phyloP scores from a whole-genome alignment of 2,797 vertebrate genomes.

The Poliocrania exsul region DNA sequence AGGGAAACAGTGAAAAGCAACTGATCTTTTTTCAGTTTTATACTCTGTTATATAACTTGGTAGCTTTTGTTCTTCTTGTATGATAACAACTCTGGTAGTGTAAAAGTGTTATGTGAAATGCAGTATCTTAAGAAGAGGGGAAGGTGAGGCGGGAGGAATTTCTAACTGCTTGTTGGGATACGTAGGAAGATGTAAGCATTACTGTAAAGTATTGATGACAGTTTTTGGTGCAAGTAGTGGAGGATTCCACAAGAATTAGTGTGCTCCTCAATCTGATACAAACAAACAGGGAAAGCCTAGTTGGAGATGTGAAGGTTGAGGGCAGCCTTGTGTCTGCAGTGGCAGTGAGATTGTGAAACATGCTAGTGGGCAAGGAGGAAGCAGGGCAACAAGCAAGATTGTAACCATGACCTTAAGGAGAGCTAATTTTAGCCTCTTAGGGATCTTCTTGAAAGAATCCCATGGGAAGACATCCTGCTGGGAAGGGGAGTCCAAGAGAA shows the following conservation, averaged over 20 bases:
- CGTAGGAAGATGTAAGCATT: background rate
- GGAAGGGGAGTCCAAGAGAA: background rate
- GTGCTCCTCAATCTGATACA: background rate
- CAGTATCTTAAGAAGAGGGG: background rate
- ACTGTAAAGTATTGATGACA: background rate
- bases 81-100: background rate
- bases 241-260: background rate
- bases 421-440: background rate
- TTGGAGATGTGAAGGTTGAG: background rate
- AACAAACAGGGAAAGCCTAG: background rate
- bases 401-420: background rate
- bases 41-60: background rate
- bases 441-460: background rate
- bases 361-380: background rate
- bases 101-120: background rate
- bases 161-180: background rate
- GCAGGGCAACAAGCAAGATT: background rate
- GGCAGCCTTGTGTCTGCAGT: background rate
- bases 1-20: background rate
- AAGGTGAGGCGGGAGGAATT: background rate
- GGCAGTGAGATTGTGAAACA: background rate
- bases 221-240: background rate
- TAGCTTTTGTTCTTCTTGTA: background rate
- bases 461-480: background rate
- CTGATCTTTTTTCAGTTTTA: background rate